Percentiles rank a stretch among this genome's conserved stretches.
phyloP scores from a whole-genome alignment of 2,113 vertebrate species.

The Anser brachyrhynchus region DNA sequence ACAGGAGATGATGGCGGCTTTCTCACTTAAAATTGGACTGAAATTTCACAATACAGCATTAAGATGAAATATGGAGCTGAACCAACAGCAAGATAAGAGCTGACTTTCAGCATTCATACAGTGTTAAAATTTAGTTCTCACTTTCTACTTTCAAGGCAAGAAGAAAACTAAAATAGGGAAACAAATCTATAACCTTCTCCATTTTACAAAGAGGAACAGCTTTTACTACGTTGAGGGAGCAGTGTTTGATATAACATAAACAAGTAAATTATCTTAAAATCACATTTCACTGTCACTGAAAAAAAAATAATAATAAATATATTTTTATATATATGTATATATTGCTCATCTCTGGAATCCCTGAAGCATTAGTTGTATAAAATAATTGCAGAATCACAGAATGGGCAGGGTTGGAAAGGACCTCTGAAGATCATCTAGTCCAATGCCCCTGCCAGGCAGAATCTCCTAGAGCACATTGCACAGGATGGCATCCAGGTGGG shows the following conservation, averaged over 20 bases:
- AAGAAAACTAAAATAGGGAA: neutral
- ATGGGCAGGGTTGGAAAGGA: no score
- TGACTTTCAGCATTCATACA: neutral
- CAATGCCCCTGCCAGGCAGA: no score
- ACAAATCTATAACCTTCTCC: neutral
- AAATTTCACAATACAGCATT: neutral
- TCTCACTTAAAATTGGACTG: neutral
- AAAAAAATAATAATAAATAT: neutral
- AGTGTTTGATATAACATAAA: neutral
- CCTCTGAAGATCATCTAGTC: no score
- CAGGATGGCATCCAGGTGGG: no score
- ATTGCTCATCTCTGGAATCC: neutral
- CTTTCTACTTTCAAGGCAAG: neutral
- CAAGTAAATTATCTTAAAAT: neutral
- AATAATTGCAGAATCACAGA: neutral
- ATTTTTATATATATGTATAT: no score
- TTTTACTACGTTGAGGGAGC: neutral
- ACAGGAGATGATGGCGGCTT: neutral
- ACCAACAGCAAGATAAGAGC: neutral
- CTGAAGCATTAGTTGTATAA: neutral
- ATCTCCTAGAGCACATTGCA: no score
- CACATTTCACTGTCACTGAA: neutral
- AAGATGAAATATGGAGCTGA: neutral
- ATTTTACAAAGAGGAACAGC: neutral
- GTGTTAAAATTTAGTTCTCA: neutral